Base-by-base conservation (phyloP, 1,140 invertebrate species). In the Pachypeltis micranthus region DNA sequence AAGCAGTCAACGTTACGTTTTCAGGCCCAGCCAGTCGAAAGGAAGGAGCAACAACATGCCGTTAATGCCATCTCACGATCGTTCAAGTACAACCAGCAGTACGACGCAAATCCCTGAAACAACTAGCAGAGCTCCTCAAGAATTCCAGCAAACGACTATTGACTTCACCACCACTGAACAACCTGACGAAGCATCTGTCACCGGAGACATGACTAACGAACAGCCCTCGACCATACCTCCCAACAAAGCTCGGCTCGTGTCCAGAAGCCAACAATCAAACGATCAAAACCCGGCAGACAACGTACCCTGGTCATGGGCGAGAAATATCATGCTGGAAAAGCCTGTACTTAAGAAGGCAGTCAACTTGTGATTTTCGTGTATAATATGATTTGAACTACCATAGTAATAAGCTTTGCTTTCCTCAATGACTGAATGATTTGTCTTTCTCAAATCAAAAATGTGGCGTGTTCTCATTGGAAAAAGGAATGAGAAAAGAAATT, bases 251-350 rank as follows among this genome's bases (percentile, higher is more conserved):
- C 47, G 51, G 27, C 19, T 44, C 19, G 23, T 34, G 16, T 2
- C 55, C 28, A 55, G 63, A n/a, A 54, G 26, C 0, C 54, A 44
- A 26, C 56, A 65, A 1, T 61, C 47, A 44, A 21, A 60, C 34
- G 51, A 65, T 14, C 57, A 64, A 77, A 65, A 73, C 72, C 21
- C 26, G 2, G 25, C 26, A 16, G 47, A 14, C 27, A 63, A 54
- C 28, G 58, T 69, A 23, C 67, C 68, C 14, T 72, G 71, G 71
- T 63, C 66, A 16, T 71, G 71, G 71, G 68, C 70, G 4, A 67
- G 67, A 59, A 67, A 71, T 57, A 71, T 71, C 21, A 66, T 69
- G 68, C 64, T 71, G 1, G 69, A 72, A 51, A 72, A 69, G 65
- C 71, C 70, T 2, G 67, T 70, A 25, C 56, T 61, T n/a, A 69